These are phyloP conservation scores for Phenganax stokvisi DNA, from an alignment of 92 coral and sea anemone species.

Conservation along the genomic window DNA sequence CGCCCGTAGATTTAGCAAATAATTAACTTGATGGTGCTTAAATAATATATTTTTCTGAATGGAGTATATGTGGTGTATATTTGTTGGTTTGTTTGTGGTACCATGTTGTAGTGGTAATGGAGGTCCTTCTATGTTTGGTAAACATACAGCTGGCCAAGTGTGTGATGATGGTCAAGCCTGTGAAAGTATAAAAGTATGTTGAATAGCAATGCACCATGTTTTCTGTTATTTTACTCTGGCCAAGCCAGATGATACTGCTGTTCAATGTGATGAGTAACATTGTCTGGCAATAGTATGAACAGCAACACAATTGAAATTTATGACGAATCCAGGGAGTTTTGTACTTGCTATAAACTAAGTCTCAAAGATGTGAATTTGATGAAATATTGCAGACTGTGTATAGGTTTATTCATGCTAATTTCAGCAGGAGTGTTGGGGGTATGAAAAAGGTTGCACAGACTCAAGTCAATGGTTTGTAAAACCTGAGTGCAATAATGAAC, in stretches of 20 bases:
- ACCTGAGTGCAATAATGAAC: conserved; percentile 69
- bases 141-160: conserved; percentile 14
- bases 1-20: too few relatives aligned
- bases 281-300: too few relatives aligned
- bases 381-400: background rate
- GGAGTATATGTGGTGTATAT: background rate
- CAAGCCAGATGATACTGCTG: too few relatives aligned
- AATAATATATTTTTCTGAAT: background rate
- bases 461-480: conserved; percentile 64
- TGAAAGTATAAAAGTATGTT: background rate
- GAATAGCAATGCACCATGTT: background rate
- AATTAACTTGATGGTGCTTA: too few relatives aligned
- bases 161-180: background rate
- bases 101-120: background rate
- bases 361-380: background rate
- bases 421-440: conserved; percentile 74
- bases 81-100: conserved; percentile 4
- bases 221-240: too few relatives aligned
- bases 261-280: too few relatives aligned
- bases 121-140: conserved; percentile 28
- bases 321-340: background rate
- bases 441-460: conserved; percentile 64
- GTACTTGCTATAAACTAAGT: background rate
- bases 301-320: background rate
- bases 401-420: background rate